A percentile compares a stretch with the other conserved stretches of the same genome.
These are phyloP conservation scores for Sweltsa coloradensis DNA, from an alignment of 1,140 invertebrate genomes.

Conservation along the genomic window DNA sequence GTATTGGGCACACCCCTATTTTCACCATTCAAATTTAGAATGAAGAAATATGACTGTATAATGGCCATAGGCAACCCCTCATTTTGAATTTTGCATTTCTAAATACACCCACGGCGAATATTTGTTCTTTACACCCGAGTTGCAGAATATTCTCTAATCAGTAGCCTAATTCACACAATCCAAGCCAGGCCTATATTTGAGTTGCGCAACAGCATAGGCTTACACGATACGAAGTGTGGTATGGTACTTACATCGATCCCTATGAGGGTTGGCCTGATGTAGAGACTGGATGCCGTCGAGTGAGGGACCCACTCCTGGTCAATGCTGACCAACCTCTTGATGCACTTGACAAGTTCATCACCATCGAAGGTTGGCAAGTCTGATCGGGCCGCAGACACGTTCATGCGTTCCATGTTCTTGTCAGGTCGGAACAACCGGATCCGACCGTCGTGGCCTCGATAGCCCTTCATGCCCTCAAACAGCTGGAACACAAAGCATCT, in stretches of 20 bases:
- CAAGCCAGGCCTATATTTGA: no score
- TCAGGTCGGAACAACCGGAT: slow-evolving; percentile 92
- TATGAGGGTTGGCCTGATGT: slow-evolving; percentile 93
- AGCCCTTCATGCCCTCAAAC: slow-evolving; percentile 99
- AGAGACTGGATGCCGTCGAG: slow-evolving; percentile 75
- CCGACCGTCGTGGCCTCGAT: slow-evolving; percentile 82
- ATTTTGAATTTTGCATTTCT: no score
- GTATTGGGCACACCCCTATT: no score
- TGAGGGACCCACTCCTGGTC: slow-evolving; percentile 98
- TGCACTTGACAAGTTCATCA: slow-evolving; percentile 75
- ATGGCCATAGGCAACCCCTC: no score
- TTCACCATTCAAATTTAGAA: no score
- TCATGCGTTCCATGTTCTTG: slow-evolving; percentile 91
- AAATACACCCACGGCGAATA: no score
- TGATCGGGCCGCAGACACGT: slow-evolving; percentile 66
- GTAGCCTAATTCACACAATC: no score
- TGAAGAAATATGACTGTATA: no score
- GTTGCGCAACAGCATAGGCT: no score
- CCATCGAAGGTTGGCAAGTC: slow-evolving; percentile 84
- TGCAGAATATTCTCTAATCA: no score
- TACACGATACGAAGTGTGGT: no score
- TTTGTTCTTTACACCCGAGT: no score
- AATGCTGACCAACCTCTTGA: slow-evolving; percentile 75
- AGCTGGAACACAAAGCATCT: slow-evolving; percentile 49
- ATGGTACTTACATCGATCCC: slow-evolving; percentile 89